Evolutionary conservation across 2,888 invertebrate species (phyloP), one percentile per base, ranked within the genome.

Genomic region (Cryptophagus acutangulus): DNA sequence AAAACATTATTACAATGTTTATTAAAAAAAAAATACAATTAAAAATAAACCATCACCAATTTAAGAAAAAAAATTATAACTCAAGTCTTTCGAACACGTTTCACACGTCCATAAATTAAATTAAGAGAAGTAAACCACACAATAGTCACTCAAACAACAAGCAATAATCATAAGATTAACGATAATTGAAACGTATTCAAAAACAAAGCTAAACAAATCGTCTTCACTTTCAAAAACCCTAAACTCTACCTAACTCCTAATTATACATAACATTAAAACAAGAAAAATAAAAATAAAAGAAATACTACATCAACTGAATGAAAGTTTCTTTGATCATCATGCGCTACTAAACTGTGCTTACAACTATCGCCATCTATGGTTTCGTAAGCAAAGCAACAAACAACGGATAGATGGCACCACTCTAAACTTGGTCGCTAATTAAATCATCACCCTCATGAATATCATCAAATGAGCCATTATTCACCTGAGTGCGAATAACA

Each of bases 1-100:
- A 62, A 67, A 65, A 66, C 66, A 63, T 65, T 57, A 59, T 62
- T 62, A 63, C 62, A 64, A 66, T 66, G 64, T 68, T 69, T 69
- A 67, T 69, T 68, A 48, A 62, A 62, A 63, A 62, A 55, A 51
- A 62, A 62, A 62, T 62, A 64, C 66, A 65, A 66, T 63, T 52
- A 61, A 52, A 51, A 52, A 58, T 58, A 62, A 26, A 63, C 66
- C 66, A 62, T 63, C 66, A 66, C 66, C 66, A 62, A n/a, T n/a
- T n/a, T 51, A 48, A 49, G 46, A 49, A 16, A 31, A 48, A 49
- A 33, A 44, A 51, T n/a, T 14, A 33, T 33, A 17, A 33, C 17
- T 33, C n/a, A 33, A n/a, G n/a, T n/a, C 16, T n/a, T 48, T 42
- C 48, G 48, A 53, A 52, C 45, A 54, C 48, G 48, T 49, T 43